Evolutionary conservation across 1,140 invertebrate species (phyloP), one percentile per base, ranked within the genome.

Genomic region (Periplaneta americana): DNA sequence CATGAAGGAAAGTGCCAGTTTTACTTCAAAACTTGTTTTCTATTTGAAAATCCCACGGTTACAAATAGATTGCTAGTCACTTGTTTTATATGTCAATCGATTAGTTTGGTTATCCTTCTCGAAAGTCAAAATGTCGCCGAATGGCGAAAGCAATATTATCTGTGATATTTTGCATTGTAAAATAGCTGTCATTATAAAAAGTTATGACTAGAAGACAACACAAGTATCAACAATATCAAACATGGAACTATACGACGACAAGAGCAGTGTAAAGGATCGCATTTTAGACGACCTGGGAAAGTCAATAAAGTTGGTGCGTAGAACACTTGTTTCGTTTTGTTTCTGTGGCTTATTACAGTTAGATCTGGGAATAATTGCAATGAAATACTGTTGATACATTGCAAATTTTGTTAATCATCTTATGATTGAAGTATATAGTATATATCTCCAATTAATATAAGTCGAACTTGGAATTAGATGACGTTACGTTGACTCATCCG

Each of bases 231-330:
- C 22, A n/a, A 6, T n/a, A 5, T n/a, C 22, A 75, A 84, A 88
- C 57, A 87, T 86, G 86, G 87, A 89, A 82, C 86, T 88, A 34
- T 88, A 87, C 84, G 89, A 88, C 78, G 88, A 89, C 85, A 89
- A 89, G 79, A 85, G 89, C 34, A 84, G 88, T 22, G 88, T 88
- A 33, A 89, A 89, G 80, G 85, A 85, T 18, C 86, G 88, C 83
- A 89, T 89, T 31, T 84, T 89, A 35, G 87, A 88, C 48, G 88
- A 89, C 82, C 85, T 89, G 22, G 89, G 88, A 32, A 89, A 89
- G 83, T 87, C 89, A 83, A 88, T 89, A 83, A 89, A 89, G 86
- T 82, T 89, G 85, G 89, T 89, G 83, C 88, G 88, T 85, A 81
- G 80, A 28, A n/a, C 22, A 48, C 15, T 57, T 57, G 22, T 1